Base-by-base conservation (phyloP, 2,888 invertebrate genomes). In the Cantharis rustica region DNA sequence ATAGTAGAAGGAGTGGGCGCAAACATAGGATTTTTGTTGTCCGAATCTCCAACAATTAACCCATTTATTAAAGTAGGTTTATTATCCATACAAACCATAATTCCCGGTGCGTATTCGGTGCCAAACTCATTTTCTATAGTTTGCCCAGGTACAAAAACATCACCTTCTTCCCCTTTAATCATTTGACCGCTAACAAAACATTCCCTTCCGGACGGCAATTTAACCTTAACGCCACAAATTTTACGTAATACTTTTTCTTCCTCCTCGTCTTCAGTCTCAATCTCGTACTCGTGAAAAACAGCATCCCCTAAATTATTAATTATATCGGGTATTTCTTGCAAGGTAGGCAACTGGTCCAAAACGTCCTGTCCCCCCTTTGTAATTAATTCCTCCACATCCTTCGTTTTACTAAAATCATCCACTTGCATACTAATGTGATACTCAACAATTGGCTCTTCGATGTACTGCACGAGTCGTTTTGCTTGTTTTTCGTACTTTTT, bases 81-180 rank as follows among this genome's bases (percentile, higher is more conserved):
- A 68, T 90, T 89, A 17, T 93, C 92, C 1, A 93, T 92, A 81
- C 91, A 91, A 13, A 95, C 91, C 63, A 92, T 93, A 77, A 95
- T 90, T 1, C 95, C 95, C 16, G 95, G 94, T 61, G 94, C 91
- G 86, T 95, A 95, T 70, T 91, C 88, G 11, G 90, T 89, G 0
- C 94, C 94, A 76, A 89, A 89, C 68, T 93, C 92, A 3, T 93
- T 94, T 81, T 92, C 90, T 9, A 95, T 89, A 0, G 94, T 93
- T 87, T 94, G 94, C 3, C 95, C 95, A 0, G 95, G 94, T 13
- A 95, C 91, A 84, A 95, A 95, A 66, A 93, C 88, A 31, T 92
- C 91, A 2, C 94, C 94, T 75, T 90, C 90, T 69, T 93, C 93
- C 0, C 94, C 94, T 79, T 92, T 91, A 1, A 95, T 88, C 82